Percentiles rank a stretch among this genome's conserved stretches.
These are phyloP conservation scores for Agelas oroides DNA, from an alignment of 37 sponge, comb jelly and placozoan species.

Conservation along the genomic window DNA sequence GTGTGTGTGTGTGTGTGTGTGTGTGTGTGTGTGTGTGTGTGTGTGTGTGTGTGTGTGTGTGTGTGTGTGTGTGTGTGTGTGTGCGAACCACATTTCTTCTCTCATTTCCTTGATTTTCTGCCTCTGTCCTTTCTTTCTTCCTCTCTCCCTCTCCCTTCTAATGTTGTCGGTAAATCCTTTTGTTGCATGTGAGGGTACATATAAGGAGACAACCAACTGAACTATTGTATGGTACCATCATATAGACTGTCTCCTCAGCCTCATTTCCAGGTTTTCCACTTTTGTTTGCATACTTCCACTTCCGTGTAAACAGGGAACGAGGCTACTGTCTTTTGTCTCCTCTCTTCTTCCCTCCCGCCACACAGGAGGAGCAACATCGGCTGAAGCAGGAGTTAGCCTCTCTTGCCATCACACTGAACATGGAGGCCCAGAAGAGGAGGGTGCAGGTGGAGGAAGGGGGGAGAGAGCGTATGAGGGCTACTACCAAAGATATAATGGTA, in stretches of 20 bases:
- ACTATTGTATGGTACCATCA: too few species aligned
- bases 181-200: too few species aligned
- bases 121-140: neutral
- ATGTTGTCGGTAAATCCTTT: too few species aligned
- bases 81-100: neutral
- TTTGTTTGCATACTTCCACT: too few species aligned
- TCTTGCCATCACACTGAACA: constrained; percentile 81
- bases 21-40: constrained; percentile 3
- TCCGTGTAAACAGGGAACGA: too few species aligned
- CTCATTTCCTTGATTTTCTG: too few species aligned
- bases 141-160: neutral
- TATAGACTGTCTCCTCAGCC: too few species aligned
- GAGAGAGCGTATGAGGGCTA: neutral
- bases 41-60: constrained; percentile 8
- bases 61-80: constrained; percentile 6
- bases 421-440: constrained; percentile 80
- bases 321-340: neutral
- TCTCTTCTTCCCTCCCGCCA: neutral
- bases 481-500: constrained; percentile 25
- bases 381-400: constrained; percentile 75
- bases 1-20: constrained; percentile 12
- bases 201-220: too few species aligned
- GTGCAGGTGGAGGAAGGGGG: neutral
- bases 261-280: too few species aligned
- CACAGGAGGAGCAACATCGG: constrained; percentile 70